Conservation (phyloP, 2,113 vertebrate species). For the Bucco capensis region DNA sequence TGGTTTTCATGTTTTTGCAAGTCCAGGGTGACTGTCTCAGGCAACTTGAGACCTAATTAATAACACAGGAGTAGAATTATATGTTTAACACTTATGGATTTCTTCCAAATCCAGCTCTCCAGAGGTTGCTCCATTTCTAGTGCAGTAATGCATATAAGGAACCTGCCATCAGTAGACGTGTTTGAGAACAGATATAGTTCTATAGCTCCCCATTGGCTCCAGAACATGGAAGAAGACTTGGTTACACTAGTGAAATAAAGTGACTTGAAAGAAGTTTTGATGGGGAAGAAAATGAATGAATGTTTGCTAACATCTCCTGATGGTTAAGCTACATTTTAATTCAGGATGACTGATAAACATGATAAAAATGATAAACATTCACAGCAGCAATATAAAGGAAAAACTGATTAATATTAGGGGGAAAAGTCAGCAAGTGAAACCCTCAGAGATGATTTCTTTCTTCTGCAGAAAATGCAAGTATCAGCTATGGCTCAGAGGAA, state of each 20-base stretch:
- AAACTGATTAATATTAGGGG: not conserved
- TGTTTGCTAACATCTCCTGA: not conserved
- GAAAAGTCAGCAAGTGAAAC: not conserved
- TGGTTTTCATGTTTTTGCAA: constrained; percentile 17
- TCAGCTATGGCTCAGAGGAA: not conserved
- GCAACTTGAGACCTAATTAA: constrained; percentile 39
- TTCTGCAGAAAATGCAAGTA: not conserved
- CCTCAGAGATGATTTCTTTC: not conserved
- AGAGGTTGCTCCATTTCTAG: not conserved
- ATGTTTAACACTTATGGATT: constrained; percentile 27
- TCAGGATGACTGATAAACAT: not conserved
- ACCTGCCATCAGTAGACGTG: not conserved
- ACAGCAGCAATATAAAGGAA: not conserved
- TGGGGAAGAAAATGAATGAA: not conserved
- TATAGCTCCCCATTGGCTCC: not conserved
- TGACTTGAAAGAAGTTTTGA: constrained; percentile 10
- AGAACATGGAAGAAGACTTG: not conserved
- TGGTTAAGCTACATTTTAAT: not conserved
- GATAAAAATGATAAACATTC: not conserved
- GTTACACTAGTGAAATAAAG: not conserved
- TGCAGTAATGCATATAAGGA: not conserved
- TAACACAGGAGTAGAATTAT: not conserved
- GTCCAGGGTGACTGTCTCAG: not conserved
- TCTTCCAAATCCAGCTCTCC: not conserved
- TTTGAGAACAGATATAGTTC: not conserved